Base-by-base conservation (phyloP, 2,113 vertebrate genomes). In the Phoenicopterus ruber region DNA sequence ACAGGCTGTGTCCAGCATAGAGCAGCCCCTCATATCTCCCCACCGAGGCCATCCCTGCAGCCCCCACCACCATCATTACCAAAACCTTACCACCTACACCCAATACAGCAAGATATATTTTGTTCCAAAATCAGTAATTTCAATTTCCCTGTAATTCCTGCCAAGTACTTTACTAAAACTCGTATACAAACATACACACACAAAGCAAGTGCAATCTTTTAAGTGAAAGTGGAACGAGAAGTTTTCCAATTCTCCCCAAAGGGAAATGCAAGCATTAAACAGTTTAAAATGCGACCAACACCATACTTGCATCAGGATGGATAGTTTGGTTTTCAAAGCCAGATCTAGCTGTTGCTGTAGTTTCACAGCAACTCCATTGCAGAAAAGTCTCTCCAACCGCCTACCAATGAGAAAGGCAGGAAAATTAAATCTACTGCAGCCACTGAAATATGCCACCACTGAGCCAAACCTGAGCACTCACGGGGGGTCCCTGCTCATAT, bases 401-500 rank as follows among this genome's bases (percentile, higher is more conserved):
- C n/a, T 36, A 46, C 8, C 21, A 50, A 8, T 24, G 26, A 57
- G 8, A 57, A 82, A 81, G 14, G 57, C 1, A 52, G 19, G 20
- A 71, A 87, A 81, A 36, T 8, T 29, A 18, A 36, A 8, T 38
- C 26, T n/a, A 6, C 25, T 87, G 7, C 22, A 87, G 32, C 15
- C 71, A 63, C 22, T n/a, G 46, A 52, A 82, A 57, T 13, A 52
- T 3, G 13, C 36, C 17, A 12, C 29, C 36, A 10, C 55, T 31
- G 49, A 88, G 34, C 11, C 36, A 91, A 71, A 78, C 16, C 1
- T n/a, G n/a, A n/a, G 1, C 50, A 38, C 3, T 46, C 13, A 21
- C 1, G 0, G 1, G 4, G 9, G 11, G 9, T 29, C 24, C 74
- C 66, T 62, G 5, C 25, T 77, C 16, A 25, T 47, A 28, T 1